Percentiles rank a stretch among this genome's conserved stretches.
phyloP scores from a whole-genome alignment of 2,888 invertebrate genomes.

The Unio delphinus region DNA sequence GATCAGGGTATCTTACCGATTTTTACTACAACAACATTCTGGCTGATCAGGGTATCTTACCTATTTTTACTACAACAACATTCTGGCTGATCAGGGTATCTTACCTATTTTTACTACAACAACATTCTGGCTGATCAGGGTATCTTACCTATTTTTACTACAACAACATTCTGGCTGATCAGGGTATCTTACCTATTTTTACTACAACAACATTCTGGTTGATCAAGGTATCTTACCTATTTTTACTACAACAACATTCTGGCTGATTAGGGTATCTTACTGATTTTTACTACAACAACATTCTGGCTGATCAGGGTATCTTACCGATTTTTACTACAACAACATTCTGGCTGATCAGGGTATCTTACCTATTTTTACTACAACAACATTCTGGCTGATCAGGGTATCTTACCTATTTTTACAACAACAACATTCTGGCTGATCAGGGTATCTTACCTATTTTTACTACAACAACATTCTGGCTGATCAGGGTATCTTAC shows the following conservation, averaged over 20 bases:
- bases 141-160: neutral
- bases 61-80: slow-evolving; percentile 80
- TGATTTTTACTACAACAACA: slow-evolving; percentile 82
- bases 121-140: neutral
- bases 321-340: too few species aligned
- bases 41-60: slow-evolving; percentile 34
- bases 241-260: slow-evolving; percentile 78
- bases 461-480: too few species aligned
- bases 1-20: slow-evolving; percentile 75
- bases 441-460: too few species aligned
- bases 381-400: too few species aligned
- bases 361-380: too few species aligned
- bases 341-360: too few species aligned
- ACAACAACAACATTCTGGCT: too few species aligned
- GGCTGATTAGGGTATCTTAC: slow-evolving; percentile 45
- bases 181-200: slow-evolving; percentile 79
- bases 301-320: too few species aligned
- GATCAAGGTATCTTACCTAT: slow-evolving; percentile 75
- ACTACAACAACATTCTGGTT: slow-evolving; percentile 73
- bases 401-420: too few species aligned
- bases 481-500: too few species aligned
- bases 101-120: slow-evolving; percentile 85
- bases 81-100: slow-evolving; percentile 2
- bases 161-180: neutral
- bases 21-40: too few species aligned